These are phyloP conservation scores for Phyllostomus hastatus DNA, from an alignment of 2,113 vertebrate species.

Conservation along the genomic window DNA sequence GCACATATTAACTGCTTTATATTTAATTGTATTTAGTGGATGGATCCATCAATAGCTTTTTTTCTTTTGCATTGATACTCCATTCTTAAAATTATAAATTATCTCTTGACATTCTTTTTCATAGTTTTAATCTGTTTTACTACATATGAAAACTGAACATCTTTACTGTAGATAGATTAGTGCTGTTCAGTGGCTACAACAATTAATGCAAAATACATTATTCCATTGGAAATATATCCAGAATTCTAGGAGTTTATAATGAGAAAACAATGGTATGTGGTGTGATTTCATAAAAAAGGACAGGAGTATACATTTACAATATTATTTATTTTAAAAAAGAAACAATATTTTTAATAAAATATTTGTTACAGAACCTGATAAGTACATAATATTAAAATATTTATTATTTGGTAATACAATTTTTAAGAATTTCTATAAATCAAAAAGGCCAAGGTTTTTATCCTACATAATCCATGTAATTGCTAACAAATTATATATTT, in stretches of 20 bases:
- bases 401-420: background rate
- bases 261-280: conserved; percentile 34
- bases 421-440: background rate
- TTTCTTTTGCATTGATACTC: background rate
- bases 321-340: background rate
- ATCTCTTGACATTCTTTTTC: background rate
- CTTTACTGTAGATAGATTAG: background rate
- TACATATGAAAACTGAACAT: background rate
- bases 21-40: background rate
- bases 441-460: background rate
- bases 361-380: background rate
- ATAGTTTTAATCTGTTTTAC: background rate
- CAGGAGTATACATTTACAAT: background rate
- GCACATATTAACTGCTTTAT: background rate
- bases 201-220: conserved; percentile 32
- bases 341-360: background rate
- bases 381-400: background rate
- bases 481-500: background rate
- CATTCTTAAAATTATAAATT: background rate
- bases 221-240: conserved; percentile 30
- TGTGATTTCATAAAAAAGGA: background rate
- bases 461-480: background rate
- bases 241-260: background rate
- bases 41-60: background rate
- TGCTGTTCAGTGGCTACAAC: background rate